Evolutionary conservation across 2,888 invertebrate genomes (phyloP).

Genomic region (Scrobipalpa costella): DNA sequence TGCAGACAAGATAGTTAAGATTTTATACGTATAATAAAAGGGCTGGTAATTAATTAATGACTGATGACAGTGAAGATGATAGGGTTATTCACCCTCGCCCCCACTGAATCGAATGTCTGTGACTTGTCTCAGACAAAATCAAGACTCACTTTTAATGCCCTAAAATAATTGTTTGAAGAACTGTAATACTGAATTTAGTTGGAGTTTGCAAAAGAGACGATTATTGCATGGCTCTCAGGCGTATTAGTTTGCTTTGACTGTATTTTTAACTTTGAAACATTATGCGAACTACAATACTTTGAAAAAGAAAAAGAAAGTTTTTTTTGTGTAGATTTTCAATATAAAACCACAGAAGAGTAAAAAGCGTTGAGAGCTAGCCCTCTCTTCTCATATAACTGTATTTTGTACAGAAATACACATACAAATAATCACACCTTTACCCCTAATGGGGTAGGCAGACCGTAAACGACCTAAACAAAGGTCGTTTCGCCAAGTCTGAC

Average conservation of each 20-base stretch:
- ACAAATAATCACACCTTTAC: no score
- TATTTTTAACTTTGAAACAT: no score
- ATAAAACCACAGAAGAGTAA: no score
- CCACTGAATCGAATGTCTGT: neutral
- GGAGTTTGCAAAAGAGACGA: neutral
- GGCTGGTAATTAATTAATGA: conserved; percentile 4
- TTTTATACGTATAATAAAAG: neutral
- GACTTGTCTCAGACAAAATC: conserved; percentile 15
- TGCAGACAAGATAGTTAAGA: neutral
- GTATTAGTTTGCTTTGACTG: no score
- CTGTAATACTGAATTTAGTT: neutral
- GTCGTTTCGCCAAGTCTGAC: no score
- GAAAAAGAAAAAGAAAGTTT: no score
- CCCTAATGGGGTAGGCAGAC: no score
- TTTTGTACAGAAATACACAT: no score
- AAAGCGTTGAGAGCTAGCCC: no score
- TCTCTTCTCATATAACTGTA: neutral
- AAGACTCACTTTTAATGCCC: conserved; percentile 8
- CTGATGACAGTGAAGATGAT: conserved; percentile 7
- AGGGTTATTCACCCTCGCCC: neutral
- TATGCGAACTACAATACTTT: no score
- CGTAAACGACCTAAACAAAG: no score
- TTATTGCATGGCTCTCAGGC: neutral
- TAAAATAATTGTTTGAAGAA: neutral
- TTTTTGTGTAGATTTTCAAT: no score